Evolutionary conservation across 1,140 invertebrate species (phyloP).

Genomic region (Drosophila parvula): DNA sequence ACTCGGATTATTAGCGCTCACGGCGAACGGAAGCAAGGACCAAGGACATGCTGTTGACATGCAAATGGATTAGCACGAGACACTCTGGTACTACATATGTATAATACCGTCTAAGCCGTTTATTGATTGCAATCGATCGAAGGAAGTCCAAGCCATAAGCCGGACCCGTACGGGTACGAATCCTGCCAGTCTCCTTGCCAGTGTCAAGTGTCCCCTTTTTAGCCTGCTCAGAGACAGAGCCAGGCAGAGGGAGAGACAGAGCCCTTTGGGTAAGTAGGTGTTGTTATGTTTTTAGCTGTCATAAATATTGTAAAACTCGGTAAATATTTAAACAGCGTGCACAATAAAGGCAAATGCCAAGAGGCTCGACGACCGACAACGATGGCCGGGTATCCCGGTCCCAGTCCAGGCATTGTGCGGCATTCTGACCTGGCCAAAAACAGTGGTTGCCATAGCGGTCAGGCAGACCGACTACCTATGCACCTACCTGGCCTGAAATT

Average conservation of each 20-base stretch:
- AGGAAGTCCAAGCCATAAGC: slow-evolving; percentile 55
- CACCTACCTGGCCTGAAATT: slow-evolving; percentile 50
- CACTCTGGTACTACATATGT: slow-evolving; percentile 38
- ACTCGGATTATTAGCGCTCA: slow-evolving; percentile 47
- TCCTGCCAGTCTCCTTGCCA: slow-evolving; percentile 6
- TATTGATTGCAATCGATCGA: slow-evolving; percentile 79
- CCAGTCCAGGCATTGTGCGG: not conserved
- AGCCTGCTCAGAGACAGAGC: slow-evolving; percentile 10
- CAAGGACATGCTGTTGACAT: slow-evolving; percentile 60
- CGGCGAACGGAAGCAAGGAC: slow-evolving; percentile 60
- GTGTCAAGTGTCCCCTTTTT: slow-evolving; percentile 72
- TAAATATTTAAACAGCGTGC: slow-evolving; percentile 81
- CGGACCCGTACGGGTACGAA: not conserved
- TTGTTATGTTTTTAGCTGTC: slow-evolving; percentile 83
- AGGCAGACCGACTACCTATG: slow-evolving; percentile 24
- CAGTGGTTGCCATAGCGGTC: slow-evolving; percentile 35
- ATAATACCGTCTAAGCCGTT: slow-evolving; percentile 74
- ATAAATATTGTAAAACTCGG: slow-evolving; percentile 82
- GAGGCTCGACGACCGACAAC: slow-evolving; percentile 53
- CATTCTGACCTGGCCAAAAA: slow-evolving; percentile 45
- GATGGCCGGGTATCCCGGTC: not conserved
- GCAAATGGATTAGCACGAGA: slow-evolving; percentile 72
- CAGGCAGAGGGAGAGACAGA: slow-evolving; percentile 7
- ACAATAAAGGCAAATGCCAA: slow-evolving; percentile 80
- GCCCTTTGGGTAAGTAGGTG: slow-evolving; percentile 66